Conservation (phyloP, 1,140 invertebrate species). For the Chymomyza costata region DNA sequence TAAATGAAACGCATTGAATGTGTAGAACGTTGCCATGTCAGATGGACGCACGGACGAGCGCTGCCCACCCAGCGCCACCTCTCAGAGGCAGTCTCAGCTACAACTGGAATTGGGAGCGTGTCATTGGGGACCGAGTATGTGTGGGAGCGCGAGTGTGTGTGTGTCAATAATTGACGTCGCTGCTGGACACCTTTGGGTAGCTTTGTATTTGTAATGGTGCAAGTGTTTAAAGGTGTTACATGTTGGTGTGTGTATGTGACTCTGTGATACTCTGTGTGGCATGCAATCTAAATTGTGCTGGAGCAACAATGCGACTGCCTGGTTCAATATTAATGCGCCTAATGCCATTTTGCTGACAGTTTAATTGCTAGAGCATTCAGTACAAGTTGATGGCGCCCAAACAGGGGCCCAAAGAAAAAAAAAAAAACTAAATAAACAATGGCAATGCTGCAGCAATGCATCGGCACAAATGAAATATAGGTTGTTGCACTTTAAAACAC, state of each 20-base stretch:
- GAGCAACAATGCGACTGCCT: slow-evolving; percentile 31
- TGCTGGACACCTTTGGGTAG: slow-evolving; percentile 54
- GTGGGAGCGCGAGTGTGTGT: slow-evolving; percentile 9
- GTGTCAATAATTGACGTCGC: slow-evolving; percentile 62
- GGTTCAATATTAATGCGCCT: slow-evolving; percentile 31
- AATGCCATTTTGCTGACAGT: slow-evolving; percentile 16
- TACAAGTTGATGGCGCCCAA: neutral
- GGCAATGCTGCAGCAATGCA: no score
- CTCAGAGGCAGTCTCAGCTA: no score
- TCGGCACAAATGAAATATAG: no score
- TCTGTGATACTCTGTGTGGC: slow-evolving; percentile 12
- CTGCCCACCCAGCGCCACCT: neutral
- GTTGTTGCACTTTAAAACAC: no score
- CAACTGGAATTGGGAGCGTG: no score
- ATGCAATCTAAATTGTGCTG: slow-evolving; percentile 21
- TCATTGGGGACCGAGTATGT: no score
- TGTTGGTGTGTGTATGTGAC: slow-evolving; percentile 5
- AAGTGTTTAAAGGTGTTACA: slow-evolving; percentile 32
- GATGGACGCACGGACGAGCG: no score
- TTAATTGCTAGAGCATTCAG: slow-evolving; percentile 23
- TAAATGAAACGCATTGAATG: slow-evolving; percentile 46
- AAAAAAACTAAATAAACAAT: no score
- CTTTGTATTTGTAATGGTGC: slow-evolving; percentile 32
- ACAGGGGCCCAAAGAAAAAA: no score
- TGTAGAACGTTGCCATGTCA: slow-evolving; percentile 13